Base-by-base conservation (phyloP, 2,888 invertebrate species). In the Pegoplata infirma region DNA sequence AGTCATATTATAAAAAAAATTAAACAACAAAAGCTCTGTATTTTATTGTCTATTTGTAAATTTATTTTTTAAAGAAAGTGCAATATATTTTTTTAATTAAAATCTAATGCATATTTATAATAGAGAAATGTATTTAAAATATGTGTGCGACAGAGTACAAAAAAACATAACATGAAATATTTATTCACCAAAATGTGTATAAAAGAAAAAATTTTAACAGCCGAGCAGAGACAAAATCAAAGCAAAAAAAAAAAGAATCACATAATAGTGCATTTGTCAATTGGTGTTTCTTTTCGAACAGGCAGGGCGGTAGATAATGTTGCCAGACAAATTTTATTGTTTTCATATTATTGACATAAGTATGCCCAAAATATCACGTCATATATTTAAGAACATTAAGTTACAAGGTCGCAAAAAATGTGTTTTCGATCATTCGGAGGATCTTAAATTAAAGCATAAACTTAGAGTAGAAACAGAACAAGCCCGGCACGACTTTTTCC, bases 131-230 rank as follows among this genome's bases (percentile, higher is more conserved):
- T 19, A 21, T 44, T 23, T 6, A 8, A 56, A 49, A 36, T 49
- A 32, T 47, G 7, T 40, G 8, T 17, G 8, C 8, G 47, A 32
- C 17, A 23, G 23, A 25, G 8, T 28, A 5, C 32, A n/a, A 23
- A 25, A 44, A 36, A 12, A 47, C 28, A 14, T 46, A 21, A 47
- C 17, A 61, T 28, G 7, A 46, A 63, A 71, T 46, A 40, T 44
- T 28, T 63, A 69, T 64, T 72, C 47, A 72, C 55, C 56, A 72
- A 72, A 63, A 63, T 64, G 56, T 64, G 47, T 56, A 47, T 63
- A 58, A 28, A 28, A 46, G 49, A 36, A 8, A 5, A 55, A 3
- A 53, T n/a, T 28, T 25, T 14, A 53, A 56, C n/a, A 21, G 12
- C 7, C 14, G 17, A 32, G 23, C 5, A 28, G 16, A 44, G 14